Conservation (phyloP, 2,888 invertebrate genomes). For the Litoditis marina region DNA sequence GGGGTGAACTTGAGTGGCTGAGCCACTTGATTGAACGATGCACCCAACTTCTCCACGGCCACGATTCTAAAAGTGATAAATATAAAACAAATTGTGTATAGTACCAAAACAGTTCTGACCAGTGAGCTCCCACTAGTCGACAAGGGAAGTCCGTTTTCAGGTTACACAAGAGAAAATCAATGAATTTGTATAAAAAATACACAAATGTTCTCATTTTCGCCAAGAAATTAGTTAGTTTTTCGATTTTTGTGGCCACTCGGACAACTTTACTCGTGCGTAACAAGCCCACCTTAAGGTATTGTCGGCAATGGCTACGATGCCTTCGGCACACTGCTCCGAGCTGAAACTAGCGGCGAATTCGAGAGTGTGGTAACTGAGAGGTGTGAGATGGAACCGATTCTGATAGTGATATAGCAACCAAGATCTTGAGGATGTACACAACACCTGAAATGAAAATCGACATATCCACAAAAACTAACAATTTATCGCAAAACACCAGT, state of each 20-base stretch:
- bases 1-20: slow-evolving; percentile 92
- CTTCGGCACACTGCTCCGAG: slow-evolving; percentile 95
- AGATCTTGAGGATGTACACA: slow-evolving; percentile 94
- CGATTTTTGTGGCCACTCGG: too few species aligned
- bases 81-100: too few species aligned
- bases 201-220: too few species aligned
- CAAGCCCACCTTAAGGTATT: slow-evolving; percentile 77
- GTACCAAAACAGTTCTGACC: too few species aligned
- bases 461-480: background rate
- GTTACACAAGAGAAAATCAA: background rate
- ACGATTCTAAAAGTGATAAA: slow-evolving; percentile 71
- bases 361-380: slow-evolving; percentile 76
- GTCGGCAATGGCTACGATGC: slow-evolving; percentile 96
- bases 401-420: slow-evolving; percentile 99
- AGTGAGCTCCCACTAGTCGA: too few species aligned
- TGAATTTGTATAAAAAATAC: too few species aligned
- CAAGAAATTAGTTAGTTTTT: too few species aligned
- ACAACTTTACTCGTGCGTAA: too few species aligned
- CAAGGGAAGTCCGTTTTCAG: too few species aligned
- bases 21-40: slow-evolving; percentile 89
- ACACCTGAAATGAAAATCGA: slow-evolving; percentile 65
- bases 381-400: slow-evolving; percentile 71
- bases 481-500: too few species aligned
- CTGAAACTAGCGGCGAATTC: slow-evolving; percentile 95
- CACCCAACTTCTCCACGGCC: slow-evolving; percentile 93